phyloP scores from a whole-genome alignment of 2,797 vertebrate genomes.

The Dallia pectoralis region DNA sequence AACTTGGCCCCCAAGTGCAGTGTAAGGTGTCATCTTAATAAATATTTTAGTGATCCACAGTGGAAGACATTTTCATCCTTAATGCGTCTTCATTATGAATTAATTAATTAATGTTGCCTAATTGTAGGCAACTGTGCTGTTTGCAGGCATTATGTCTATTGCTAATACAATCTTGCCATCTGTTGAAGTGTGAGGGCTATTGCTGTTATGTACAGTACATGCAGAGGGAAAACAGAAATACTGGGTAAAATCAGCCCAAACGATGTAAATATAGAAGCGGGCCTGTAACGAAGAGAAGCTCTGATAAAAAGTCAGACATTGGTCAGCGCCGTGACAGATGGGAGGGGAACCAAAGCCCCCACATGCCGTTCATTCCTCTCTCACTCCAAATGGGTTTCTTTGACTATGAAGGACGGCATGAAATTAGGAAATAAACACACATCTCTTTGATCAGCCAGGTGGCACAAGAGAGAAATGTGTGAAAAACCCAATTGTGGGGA shows the following conservation, averaged over 20 bases:
- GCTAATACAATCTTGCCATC: background rate
- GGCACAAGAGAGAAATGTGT: background rate
- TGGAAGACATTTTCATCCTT: no score
- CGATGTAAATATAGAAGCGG: background rate
- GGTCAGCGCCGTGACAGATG: constrained; percentile 1
- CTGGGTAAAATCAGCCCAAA: background rate
- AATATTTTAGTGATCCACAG: no score
- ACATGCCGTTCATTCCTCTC: background rate
- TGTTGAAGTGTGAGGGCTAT: background rate
- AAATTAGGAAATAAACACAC: constrained; percentile 13
- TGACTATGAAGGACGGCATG: background rate
- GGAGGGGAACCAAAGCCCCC: background rate
- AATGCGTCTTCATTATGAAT: no score
- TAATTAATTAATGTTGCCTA: no score
- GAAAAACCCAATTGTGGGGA: background rate
- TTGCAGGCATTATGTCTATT: background rate
- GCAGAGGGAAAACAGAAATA: background rate
- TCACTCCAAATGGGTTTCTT: background rate
- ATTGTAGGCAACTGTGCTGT: background rate
- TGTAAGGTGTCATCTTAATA: no score
- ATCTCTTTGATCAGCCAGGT: constrained; percentile 13
- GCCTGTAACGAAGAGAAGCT: background rate
- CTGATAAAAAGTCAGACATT: background rate
- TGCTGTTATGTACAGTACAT: background rate
- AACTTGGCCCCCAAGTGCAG: no score